phyloP scores from a whole-genome alignment of 2,797 vertebrate species.

The Phaenicophaeus curvirostris region DNA sequence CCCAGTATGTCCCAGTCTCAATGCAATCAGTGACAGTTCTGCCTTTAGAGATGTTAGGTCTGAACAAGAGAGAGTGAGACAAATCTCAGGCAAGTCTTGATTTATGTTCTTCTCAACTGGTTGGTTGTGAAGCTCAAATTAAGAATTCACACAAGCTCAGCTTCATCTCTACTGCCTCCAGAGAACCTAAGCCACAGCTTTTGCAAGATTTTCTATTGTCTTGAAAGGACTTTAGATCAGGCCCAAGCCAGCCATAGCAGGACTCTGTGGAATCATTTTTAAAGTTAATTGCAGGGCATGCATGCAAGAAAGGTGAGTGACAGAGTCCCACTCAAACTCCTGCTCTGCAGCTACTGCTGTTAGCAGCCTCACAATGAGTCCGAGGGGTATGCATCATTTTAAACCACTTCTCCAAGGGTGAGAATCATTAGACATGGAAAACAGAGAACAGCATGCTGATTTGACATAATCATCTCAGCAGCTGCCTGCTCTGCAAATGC shows the following conservation, averaged over 20 bases:
- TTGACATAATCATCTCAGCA: constrained; percentile 56
- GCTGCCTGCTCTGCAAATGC: constrained; percentile 37
- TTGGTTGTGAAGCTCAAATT: constrained; percentile 19
- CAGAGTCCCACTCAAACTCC: neutral
- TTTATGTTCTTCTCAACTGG: neutral
- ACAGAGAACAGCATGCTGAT: constrained; percentile 39
- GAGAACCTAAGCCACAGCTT: neutral
- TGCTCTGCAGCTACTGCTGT: neutral
- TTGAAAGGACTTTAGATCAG: constrained; percentile 1
- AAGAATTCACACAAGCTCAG: constrained; percentile 22
- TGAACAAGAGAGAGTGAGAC: neutral
- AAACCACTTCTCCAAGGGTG: constrained; percentile 30
- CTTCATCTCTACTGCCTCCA: neutral
- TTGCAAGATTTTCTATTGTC: constrained; percentile 20
- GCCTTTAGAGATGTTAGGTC: neutral
- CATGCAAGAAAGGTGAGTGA: neutral
- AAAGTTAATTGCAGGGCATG: neutral
- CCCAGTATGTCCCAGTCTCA: neutral
- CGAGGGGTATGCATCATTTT: neutral
- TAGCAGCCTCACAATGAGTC: neutral
- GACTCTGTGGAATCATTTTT: neutral
- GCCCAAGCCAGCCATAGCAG: constrained; percentile 3
- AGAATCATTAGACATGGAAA: constrained; percentile 33
- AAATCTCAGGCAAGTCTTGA: neutral
- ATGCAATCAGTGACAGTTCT: neutral